Conservation (phyloP, 2,797 vertebrate genomes). For the Sebastiscus tertius region DNA sequence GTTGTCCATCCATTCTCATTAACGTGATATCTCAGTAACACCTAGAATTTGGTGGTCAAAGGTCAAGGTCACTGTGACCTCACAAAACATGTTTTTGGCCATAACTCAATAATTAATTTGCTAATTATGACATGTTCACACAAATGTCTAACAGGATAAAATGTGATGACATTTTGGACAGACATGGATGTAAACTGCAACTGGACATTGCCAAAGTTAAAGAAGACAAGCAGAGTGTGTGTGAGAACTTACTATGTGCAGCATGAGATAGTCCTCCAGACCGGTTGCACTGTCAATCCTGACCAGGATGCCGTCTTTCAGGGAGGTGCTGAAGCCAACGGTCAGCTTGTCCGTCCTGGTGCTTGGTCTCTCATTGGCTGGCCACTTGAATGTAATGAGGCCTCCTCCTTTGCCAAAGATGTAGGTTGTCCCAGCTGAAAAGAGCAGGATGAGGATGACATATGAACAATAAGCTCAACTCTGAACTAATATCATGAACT, state of each 20-base stretch:
- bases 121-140: no score
- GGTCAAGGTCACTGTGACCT: no score
- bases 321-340: conserved; percentile 96
- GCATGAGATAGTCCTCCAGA: conserved; percentile 96
- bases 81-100: no score
- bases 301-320: conserved; percentile 97
- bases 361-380: conserved; percentile 95
- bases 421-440: conserved; percentile 93
- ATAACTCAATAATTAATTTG: no score
- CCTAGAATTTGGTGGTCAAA: no score
- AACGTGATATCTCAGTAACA: no score
- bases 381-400: conserved; percentile 95
- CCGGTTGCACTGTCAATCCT: conserved; percentile 95
- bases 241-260: conserved; percentile 93
- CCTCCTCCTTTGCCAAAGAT: conserved; percentile 98
- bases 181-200: not conserved
- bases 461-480: not conserved
- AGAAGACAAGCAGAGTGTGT: not conserved
- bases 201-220: not conserved
- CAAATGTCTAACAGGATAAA: no score
- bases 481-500: not conserved
- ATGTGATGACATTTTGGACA: no score
- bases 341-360: conserved; percentile 95
- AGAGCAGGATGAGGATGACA: not conserved
- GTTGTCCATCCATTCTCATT: no score